Base-by-base conservation (phyloP, 2,888 invertebrate genomes). In the Eristalis tenax region DNA sequence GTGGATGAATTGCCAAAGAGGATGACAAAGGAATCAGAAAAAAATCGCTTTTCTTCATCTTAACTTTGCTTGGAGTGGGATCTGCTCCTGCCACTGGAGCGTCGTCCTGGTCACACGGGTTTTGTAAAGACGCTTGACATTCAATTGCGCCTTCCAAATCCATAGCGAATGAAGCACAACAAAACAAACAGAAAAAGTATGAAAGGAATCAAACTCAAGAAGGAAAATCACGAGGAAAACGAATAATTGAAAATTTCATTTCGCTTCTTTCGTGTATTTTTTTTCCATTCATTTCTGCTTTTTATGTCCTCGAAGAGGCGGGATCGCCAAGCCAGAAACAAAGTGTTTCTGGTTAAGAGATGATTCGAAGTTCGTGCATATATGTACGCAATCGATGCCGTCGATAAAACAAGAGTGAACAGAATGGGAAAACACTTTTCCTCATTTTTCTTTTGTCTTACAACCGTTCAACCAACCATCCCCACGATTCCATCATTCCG, bases 201-300 rank as follows among this genome's bases (percentile, higher is more conserved):
- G 18, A 65, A 65, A 65, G 28, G n/a, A 28, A 35, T 50, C 26
- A 38, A 11, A 59, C 18, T 28, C 63, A 75, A 65, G 70, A 57
- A 65, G 57, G 35, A 71, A 75, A 79, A 59, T 75, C 83, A 61
- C 64, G 35, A 76, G 70, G 70, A 75, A 71, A 84, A 32, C 77
- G 76, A 85, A 77, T 82, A 86, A 86, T 86, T 86, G 85, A 82
- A 86, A 86, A 82, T 81, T 81, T 77, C 23, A 86, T 85, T 82
- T 40, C 3, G 11, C 66, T 65, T 73, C 63, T 23, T 32, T 57
- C 59, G 40, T 40, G 23, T 26, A 66, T 63, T 80, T 84, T 80
- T 38, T 38, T 56, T 1, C 65, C 43, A 32, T 56, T 59, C 18
- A 26, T 23, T 22, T 63, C 40, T 70, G 59, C 35, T 61, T 68